Evolutionary conservation across 2,113 vertebrate species (phyloP).

Genomic region (Channa argus): DNA sequence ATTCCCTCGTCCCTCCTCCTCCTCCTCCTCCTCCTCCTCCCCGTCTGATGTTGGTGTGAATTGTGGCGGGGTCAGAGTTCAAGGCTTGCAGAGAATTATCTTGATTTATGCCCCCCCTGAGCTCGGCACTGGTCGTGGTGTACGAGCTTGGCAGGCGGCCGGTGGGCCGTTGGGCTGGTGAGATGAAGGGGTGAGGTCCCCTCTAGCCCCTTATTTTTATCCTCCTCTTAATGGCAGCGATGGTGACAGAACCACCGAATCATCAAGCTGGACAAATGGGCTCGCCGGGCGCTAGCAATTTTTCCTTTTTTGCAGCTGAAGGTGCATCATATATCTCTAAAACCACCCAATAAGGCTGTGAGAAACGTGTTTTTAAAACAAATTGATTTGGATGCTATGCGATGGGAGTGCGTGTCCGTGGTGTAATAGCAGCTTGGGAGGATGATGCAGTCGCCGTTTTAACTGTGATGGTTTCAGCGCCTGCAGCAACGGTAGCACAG

Average conservation of each 20-base stretch:
- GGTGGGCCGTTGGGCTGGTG: slow-evolving; percentile 87
- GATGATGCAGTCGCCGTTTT: slow-evolving; percentile 29
- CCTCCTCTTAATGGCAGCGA: slow-evolving; percentile 86
- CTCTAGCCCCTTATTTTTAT: slow-evolving; percentile 22
- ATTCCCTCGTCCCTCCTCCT: slow-evolving; percentile 65
- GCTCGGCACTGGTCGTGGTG: slow-evolving; percentile 85
- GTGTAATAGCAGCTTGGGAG: neutral
- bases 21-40: slow-evolving; percentile 10
- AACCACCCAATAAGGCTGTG: slow-evolving; percentile 91
- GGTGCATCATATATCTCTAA: slow-evolving; percentile 96
- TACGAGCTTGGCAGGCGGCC: slow-evolving; percentile 72
- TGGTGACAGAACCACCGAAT: slow-evolving; percentile 89
- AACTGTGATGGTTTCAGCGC: slow-evolving; percentile 34
- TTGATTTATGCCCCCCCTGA: slow-evolving; percentile 93
- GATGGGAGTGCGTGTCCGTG: slow-evolving; percentile 48
- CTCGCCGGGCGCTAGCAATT: slow-evolving; percentile 88
- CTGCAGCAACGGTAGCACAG: slow-evolving; percentile 7
- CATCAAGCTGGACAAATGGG: slow-evolving; percentile 94
- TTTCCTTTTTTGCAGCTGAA: slow-evolving; percentile 91
- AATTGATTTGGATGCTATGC: slow-evolving; percentile 93
- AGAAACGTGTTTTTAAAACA: slow-evolving; percentile 95
- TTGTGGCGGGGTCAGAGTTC: slow-evolving; percentile 95
- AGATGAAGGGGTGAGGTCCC: slow-evolving; percentile 87
- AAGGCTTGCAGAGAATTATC: slow-evolving; percentile 98
- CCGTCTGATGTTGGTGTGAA: slow-evolving; percentile 88